A percentile compares a stretch with the other conserved stretches of the same genome.
phyloP scores from a whole-genome alignment of 2,888 invertebrate species.

The Sarcophaga subvicina region DNA sequence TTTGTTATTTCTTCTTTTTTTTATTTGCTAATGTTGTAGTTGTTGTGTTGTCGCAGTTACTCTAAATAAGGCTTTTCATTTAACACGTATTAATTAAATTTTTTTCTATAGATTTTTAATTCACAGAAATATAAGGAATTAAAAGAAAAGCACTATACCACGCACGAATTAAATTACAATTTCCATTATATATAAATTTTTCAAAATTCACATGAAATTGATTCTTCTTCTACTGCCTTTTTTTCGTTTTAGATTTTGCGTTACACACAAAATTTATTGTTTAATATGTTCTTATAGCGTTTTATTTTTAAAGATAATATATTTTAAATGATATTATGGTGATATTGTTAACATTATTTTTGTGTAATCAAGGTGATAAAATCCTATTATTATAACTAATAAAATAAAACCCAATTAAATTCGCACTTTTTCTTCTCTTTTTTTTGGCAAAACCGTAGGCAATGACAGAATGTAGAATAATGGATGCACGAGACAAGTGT shows the following conservation, averaged over 20 bases:
- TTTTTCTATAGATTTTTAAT: constrained; percentile 52
- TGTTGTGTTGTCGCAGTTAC: constrained; percentile 36
- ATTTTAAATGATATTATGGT: constrained; percentile 2
- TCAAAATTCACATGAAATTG: constrained; percentile 65
- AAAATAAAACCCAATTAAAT: constrained; percentile 57
- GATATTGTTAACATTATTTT: constrained; percentile 19
- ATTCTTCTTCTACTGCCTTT: constrained; percentile 54
- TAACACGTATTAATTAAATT: constrained; percentile 57
- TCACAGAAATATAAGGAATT: constrained; percentile 48
- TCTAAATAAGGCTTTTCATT: constrained; percentile 36
- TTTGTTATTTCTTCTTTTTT: constrained; percentile 11
- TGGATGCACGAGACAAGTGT: constrained; percentile 61
- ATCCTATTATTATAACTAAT: constrained; percentile 45
- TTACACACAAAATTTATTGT: constrained; percentile 40
- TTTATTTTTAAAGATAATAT: constrained; percentile 17
- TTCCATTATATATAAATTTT: constrained; percentile 49
- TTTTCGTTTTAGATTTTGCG: constrained; percentile 34
- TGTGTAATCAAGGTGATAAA: constrained; percentile 33
- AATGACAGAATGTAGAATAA: constrained; percentile 61
- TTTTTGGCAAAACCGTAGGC: constrained; percentile 55
- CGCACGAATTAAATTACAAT: constrained; percentile 60
- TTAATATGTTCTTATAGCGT: background rate
- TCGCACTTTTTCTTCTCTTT: constrained; percentile 44
- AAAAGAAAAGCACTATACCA: constrained; percentile 42
- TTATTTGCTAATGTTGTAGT: constrained; percentile 4